phyloP scores from a whole-genome alignment of 2,888 invertebrate species.

The Papilio gigon region DNA sequence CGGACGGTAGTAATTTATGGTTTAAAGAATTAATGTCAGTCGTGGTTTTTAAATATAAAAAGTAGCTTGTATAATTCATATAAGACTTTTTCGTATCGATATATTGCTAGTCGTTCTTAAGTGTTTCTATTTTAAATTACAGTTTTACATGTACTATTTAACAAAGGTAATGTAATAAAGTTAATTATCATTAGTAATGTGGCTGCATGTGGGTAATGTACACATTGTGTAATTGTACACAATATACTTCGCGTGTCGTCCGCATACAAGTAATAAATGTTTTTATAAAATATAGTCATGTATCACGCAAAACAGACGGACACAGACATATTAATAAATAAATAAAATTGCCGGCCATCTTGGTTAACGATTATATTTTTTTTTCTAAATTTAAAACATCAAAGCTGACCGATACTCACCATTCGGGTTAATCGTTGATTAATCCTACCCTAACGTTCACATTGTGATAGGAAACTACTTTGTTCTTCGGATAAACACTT shows the following conservation, averaged over 20 bases:
- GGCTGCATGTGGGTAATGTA: not conserved
- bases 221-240: not conserved
- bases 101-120: not conserved
- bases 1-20: too few species aligned
- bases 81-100: not conserved
- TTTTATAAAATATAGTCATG: not conserved
- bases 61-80: not conserved
- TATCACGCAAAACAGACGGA: not conserved
- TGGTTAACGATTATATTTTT: not conserved
- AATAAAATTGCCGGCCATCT: too few species aligned
- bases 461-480: too few species aligned
- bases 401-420: not conserved
- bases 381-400: not conserved
- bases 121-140: not conserved
- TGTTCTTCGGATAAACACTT: too few species aligned
- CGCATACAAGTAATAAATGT: not conserved
- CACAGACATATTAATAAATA: not conserved
- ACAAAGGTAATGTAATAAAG: conserved; percentile 2
- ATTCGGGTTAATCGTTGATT: not conserved
- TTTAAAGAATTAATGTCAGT: too few species aligned
- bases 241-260: not conserved
- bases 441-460: too few species aligned
- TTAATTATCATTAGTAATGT: not conserved
- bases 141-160: too few species aligned
- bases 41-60: not conserved